Conservation (phyloP, 2,797 vertebrate genomes). For the Synanceia verrucosa region DNA sequence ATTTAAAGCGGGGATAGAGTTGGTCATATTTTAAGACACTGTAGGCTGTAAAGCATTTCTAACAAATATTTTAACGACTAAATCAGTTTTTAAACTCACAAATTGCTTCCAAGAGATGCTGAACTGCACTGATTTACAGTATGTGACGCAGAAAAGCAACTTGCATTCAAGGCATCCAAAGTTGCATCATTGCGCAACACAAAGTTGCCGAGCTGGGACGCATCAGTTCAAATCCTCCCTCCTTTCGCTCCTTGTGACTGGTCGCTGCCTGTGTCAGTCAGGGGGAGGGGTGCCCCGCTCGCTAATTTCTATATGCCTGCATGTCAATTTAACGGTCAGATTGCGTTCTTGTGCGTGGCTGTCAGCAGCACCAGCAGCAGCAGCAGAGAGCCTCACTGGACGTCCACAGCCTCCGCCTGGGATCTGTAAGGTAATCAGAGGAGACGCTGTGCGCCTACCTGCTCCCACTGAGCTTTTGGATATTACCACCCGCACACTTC, state of each 20-base stretch:
- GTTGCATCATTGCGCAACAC: constrained; percentile 73
- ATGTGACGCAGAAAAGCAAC: constrained; percentile 16
- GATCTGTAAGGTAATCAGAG: constrained; percentile 26
- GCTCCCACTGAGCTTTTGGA: constrained; percentile 36
- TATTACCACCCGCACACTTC: constrained; percentile 38
- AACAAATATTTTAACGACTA: background rate
- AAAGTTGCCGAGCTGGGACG: constrained; percentile 36
- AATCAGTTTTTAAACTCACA: background rate
- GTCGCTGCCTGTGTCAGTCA: constrained; percentile 76
- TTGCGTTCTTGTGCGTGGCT: constrained; percentile 64
- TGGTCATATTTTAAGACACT: background rate
- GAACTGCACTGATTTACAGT: background rate
- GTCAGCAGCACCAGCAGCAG: constrained; percentile 39
- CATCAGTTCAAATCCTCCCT: constrained; percentile 68
- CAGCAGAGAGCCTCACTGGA: constrained; percentile 9
- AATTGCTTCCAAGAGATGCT: no score
- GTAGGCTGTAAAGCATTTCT: background rate
- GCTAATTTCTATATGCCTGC: constrained; percentile 77
- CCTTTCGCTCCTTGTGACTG: constrained; percentile 74
- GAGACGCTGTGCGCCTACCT: constrained; percentile 49
- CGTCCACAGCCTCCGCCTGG: constrained; percentile 1
- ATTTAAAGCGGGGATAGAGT: background rate
- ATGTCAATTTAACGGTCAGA: constrained; percentile 79
- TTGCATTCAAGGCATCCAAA: constrained; percentile 35
- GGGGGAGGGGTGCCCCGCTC: constrained; percentile 72